A percentile compares a stretch with the other conserved stretches of the same genome.
Conservation (phyloP, 2,888 invertebrate genomes). For the Saturnia pavonia region DNA sequence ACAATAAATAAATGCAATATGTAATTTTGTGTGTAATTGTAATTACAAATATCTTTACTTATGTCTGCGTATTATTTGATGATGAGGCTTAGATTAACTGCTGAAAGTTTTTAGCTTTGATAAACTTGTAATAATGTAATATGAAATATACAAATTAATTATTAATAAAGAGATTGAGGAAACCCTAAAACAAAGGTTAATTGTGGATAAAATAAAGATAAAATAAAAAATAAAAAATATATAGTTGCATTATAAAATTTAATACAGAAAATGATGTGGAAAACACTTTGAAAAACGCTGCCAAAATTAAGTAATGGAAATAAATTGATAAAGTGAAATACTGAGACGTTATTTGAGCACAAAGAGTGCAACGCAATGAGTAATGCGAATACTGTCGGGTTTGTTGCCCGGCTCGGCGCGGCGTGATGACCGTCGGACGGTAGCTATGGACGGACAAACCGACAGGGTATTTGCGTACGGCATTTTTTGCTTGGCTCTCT, state of each 20-base stretch:
- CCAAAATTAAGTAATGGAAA: slow-evolving; percentile 6
- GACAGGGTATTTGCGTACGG: slow-evolving; percentile 46
- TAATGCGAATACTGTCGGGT: slow-evolving; percentile 42
- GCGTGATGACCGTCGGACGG: slow-evolving; percentile 29
- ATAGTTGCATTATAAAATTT: background rate
- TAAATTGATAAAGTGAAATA: slow-evolving; percentile 11
- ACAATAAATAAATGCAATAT: too few species aligned
- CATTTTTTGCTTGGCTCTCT: slow-evolving; percentile 54
- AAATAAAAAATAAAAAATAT: background rate
- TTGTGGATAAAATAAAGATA: background rate
- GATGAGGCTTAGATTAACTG: too few species aligned
- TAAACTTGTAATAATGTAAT: background rate
- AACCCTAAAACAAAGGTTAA: background rate
- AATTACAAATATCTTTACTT: too few species aligned
- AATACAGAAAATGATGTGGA: background rate
- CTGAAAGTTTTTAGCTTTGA: too few species aligned
- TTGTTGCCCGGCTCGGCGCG: slow-evolving; percentile 41
- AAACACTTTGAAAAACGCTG: background rate
- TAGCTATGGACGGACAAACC: slow-evolving; percentile 46
- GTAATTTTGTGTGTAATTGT: too few species aligned
- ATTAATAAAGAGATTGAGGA: background rate
- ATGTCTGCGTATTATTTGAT: too few species aligned
- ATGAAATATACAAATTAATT: background rate
- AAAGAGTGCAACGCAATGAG: slow-evolving; percentile 34
- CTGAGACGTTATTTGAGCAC: slow-evolving; percentile 23